Conservation (phyloP, 2,113 vertebrate genomes). For the Eudyptes chrysolophus region DNA sequence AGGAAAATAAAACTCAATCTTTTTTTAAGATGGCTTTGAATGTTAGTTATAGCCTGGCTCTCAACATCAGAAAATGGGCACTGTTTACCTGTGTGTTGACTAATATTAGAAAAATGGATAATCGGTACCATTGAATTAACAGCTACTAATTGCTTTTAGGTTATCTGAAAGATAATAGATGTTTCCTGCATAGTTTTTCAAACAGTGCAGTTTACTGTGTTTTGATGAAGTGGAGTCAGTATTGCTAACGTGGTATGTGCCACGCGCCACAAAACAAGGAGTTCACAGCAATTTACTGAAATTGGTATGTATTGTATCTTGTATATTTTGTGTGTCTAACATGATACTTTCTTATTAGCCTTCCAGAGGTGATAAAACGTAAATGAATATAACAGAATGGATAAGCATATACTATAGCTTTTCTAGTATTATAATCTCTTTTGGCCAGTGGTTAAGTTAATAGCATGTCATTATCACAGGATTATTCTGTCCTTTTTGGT, state of each 20-base stretch:
- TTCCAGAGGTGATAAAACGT: not conserved
- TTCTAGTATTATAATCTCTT: not conserved
- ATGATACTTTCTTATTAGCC: not conserved
- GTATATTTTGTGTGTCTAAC: not conserved
- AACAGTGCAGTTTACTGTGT: not conserved
- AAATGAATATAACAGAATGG: not conserved
- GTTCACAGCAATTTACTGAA: not conserved
- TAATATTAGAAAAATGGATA: not conserved
- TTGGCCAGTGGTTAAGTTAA: not conserved
- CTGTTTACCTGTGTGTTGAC: not conserved
- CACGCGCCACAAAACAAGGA: not conserved
- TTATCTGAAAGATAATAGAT: not conserved
- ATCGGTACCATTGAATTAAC: not conserved
- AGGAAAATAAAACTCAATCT: not conserved
- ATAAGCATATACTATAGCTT: not conserved
- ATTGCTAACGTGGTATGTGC: fast-evolving
- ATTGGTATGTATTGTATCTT: fast-evolving
- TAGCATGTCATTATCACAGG: not conserved
- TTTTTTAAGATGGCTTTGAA: not conserved
- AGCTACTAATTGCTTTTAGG: not conserved
- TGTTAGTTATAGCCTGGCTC: not conserved
- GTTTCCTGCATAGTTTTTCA: not conserved
- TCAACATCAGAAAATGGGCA: not conserved
- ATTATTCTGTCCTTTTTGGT: not conserved
- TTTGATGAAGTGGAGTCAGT: not conserved